Conservation (phyloP, 2,888 invertebrate genomes). For the Sipunculus nudus region DNA sequence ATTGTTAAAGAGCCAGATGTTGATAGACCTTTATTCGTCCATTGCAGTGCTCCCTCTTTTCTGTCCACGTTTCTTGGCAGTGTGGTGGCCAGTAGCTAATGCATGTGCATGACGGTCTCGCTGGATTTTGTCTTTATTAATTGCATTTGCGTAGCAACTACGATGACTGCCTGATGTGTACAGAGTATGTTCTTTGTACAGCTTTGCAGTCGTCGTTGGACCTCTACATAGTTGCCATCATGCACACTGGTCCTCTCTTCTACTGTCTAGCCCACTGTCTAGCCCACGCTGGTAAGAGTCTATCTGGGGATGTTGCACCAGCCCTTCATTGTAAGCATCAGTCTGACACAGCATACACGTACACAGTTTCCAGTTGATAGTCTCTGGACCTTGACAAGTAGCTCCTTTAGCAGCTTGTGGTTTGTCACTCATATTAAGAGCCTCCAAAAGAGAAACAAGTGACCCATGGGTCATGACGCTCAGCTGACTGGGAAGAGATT, state of each 20-base stretch:
- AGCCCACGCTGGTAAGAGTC: background rate
- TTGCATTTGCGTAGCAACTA: constrained; percentile 1
- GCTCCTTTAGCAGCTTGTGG: background rate
- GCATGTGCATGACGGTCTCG: constrained; percentile 10
- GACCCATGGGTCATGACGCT: no score
- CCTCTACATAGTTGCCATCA: background rate
- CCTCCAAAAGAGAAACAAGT: background rate
- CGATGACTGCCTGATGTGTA: constrained; percentile 2
- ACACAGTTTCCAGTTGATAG: background rate
- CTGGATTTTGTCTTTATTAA: constrained; percentile 2
- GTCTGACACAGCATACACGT: background rate
- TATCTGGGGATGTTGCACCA: background rate
- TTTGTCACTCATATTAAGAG: background rate
- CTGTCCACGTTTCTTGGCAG: constrained; percentile 11
- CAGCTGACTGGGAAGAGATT: no score
- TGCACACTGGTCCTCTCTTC: background rate
- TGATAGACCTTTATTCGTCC: background rate
- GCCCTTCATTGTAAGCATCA: background rate
- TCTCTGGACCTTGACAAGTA: background rate
- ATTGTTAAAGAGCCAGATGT: background rate
- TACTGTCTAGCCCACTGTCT: background rate
- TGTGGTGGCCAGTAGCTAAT: background rate
- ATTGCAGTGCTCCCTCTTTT: constrained; percentile 10
- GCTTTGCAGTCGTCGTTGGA: background rate
- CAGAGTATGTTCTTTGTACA: background rate